Percentiles rank a stretch among this genome's conserved stretches.
Conservation (phyloP, 2,888 invertebrate species). For the Dastarcus helophoroides region DNA sequence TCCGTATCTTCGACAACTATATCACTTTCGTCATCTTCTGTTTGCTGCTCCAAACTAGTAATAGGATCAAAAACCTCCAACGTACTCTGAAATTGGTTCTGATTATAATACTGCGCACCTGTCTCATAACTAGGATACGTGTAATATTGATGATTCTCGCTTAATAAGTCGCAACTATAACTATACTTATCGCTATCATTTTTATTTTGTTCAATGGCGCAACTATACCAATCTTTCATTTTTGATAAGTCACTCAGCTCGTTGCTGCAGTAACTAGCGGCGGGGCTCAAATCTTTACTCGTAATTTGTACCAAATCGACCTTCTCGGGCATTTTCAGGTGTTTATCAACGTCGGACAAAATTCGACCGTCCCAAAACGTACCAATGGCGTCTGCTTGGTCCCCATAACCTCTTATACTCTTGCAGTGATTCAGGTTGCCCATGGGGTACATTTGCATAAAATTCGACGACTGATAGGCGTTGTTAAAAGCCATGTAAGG, state of each 20-base stretch:
- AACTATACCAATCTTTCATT: not conserved
- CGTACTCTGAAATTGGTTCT: conserved; percentile 8
- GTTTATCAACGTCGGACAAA: no score
- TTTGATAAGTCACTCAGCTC: not conserved
- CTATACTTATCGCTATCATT: not conserved
- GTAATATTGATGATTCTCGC: not conserved
- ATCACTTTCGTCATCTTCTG: conserved; percentile 32
- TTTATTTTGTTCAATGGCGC: not conserved
- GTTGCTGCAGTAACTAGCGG: conserved; percentile 28
- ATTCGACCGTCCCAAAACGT: no score
- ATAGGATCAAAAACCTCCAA: not conserved
- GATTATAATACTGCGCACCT: conserved; percentile 6
- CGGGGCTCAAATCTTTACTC: conserved; percentile 31
- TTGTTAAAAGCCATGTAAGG: no score
- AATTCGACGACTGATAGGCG: no score
- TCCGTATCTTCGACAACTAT: conserved; percentile 36
- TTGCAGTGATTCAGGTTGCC: no score
- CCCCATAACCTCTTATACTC: no score
- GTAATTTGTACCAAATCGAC: conserved; percentile 29
- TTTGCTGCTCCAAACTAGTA: conserved; percentile 20
- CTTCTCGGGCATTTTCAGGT: conserved; percentile 27
- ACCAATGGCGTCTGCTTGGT: no score
- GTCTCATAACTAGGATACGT: not conserved
- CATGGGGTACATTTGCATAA: no score
- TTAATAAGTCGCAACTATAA: not conserved